Evolutionary conservation across 2,113 vertebrate genomes (phyloP).

Genomic region (Marmota monax): DNA sequence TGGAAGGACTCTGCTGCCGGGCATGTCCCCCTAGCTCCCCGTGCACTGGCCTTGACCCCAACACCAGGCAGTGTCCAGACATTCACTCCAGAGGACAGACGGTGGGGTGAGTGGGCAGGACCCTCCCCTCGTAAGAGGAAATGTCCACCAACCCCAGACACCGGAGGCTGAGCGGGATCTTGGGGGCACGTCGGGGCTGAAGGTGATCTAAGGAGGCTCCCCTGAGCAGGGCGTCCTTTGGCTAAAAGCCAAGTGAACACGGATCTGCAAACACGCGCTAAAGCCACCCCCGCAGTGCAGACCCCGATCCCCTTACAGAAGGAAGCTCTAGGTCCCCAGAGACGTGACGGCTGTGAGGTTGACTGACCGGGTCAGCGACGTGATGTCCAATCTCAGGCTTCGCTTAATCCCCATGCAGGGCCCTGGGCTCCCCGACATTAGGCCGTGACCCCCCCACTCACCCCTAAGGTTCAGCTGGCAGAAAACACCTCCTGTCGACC

Average conservation of each 20-base stretch:
- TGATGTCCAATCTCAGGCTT: too few species aligned
- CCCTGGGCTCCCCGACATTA: fast-evolving
- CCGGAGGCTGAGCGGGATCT: background rate
- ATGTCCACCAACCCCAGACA: background rate
- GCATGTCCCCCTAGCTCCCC: fast-evolving
- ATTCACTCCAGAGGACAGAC: background rate
- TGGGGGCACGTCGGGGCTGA: background rate
- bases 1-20: fast-evolving
- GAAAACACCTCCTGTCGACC: background rate
- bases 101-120: background rate
- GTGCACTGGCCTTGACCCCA: background rate
- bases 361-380: too few species aligned
- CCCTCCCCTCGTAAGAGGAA: background rate
- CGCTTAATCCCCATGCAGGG: too few species aligned
- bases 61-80: background rate
- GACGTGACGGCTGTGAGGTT: too few species aligned
- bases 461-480: background rate
- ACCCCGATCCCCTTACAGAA: background rate
- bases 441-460: fast-evolving
- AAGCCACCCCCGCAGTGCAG: background rate
- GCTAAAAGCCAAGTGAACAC: too few species aligned
- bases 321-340: background rate
- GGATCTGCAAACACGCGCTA: too few species aligned
- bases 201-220: background rate
- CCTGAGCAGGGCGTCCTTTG: background rate